Evolutionary conservation across 2,888 invertebrate genomes (phyloP).

Genomic region (Dorcus hopei): DNA sequence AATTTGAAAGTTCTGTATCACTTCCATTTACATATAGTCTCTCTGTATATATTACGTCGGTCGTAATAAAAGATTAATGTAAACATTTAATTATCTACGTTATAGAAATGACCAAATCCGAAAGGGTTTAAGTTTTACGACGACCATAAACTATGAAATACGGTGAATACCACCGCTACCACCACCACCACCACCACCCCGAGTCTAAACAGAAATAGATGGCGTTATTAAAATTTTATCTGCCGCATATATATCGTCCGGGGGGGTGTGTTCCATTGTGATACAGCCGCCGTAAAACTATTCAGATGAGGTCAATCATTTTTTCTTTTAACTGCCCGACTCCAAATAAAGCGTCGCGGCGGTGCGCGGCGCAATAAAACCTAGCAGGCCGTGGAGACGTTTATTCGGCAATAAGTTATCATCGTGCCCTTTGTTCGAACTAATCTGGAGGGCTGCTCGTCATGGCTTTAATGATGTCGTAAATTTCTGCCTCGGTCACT

Average conservation of each 20-base stretch:
- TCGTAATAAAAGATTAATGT: too few species aligned
- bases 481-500: conserved; percentile 31
- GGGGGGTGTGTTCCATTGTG: conserved; percentile 8
- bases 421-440: conserved; percentile 40
- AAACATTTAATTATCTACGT: too few species aligned
- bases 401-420: conserved; percentile 44
- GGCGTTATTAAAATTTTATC: conserved; percentile 12
- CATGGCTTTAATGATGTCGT: conserved; percentile 42
- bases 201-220: conserved; percentile 10
- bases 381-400: conserved; percentile 35
- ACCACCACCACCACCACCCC: too few species aligned
- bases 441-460: conserved; percentile 40
- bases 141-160: too few species aligned
- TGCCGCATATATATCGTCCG: conserved; percentile 4
- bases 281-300: conserved; percentile 9
- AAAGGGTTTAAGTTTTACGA: too few species aligned
- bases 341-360: too few species aligned
- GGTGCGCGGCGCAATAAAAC: conserved; percentile 31
- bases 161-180: too few species aligned
- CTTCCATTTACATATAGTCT: too few species aligned
- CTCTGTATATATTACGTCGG: too few species aligned
- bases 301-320: conserved; percentile 13
- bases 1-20: too few species aligned
- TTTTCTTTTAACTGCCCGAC: neutral
- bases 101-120: too few species aligned